A percentile compares a stretch with the other conserved stretches of the same genome.
Evolutionary conservation across 2,888 invertebrate genomes (phyloP).

Genomic region (Drosophila lacicola): DNA sequence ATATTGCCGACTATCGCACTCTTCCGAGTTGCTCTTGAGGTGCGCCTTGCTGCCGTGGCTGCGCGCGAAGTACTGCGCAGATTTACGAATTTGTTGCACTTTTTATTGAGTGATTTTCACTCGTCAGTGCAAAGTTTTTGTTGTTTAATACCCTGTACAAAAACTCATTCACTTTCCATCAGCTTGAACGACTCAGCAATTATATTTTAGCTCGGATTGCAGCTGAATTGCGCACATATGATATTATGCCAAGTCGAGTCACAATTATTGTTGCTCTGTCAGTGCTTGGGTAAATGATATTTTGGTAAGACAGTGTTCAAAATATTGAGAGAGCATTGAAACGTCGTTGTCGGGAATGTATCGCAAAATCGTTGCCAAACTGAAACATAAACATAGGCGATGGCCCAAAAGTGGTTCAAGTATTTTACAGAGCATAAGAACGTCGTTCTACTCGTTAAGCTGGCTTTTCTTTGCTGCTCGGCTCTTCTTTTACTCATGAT

Average conservation of each 20-base stretch:
- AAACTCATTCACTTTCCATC: neutral
- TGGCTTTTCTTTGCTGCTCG: conserved; percentile 14
- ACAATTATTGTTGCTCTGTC: too few species aligned
- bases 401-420: neutral
- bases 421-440: conserved; percentile 29
- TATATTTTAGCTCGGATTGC: too few species aligned
- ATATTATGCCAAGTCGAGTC: neutral
- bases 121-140: neutral
- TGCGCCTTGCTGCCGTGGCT: conserved; percentile 4
- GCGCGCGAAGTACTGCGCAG: conserved; percentile 15
- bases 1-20: neutral
- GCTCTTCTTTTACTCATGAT: conserved; percentile 11
- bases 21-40: neutral
- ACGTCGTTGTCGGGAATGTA: too few species aligned
- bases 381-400: neutral
- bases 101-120: conserved; percentile 53
- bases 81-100: conserved; percentile 70
- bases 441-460: conserved; percentile 14
- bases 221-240: neutral
- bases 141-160: neutral
- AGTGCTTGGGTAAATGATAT: too few species aligned
- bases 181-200: neutral
- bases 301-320: too few species aligned
- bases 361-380: neutral
- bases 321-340: too few species aligned